These are phyloP conservation scores for Ammospiza caudacuta DNA, from an alignment of 2,113 vertebrate species.

Conservation along the genomic window DNA sequence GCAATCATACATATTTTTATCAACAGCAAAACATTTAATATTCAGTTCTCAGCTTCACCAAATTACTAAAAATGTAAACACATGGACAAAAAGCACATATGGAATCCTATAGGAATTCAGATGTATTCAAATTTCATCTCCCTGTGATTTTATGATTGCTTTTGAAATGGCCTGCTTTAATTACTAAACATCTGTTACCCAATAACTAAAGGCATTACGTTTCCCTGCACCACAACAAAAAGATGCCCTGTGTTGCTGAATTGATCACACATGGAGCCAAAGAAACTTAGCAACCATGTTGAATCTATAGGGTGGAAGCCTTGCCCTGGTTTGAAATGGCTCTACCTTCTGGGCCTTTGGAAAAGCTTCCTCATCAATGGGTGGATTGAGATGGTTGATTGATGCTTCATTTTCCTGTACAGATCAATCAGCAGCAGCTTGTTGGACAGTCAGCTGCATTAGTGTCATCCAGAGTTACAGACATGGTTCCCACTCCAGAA, in stretches of 20 bases:
- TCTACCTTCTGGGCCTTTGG: not conserved
- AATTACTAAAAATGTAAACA: constrained; percentile 11
- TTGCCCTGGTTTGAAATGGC: not conserved
- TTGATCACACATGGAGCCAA: not conserved
- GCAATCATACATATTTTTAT: not conserved
- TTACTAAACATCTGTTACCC: constrained; percentile 58
- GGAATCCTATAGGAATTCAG: constrained; percentile 47
- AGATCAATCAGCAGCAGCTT: not conserved
- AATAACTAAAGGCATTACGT: constrained; percentile 17
- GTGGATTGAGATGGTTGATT: not conserved
- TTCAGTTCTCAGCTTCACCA: not conserved
- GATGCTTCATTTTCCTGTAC: not conserved
- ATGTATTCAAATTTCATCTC: constrained; percentile 53
- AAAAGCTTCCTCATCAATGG: not conserved
- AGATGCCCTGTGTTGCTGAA: constrained; percentile 53
- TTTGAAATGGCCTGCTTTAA: constrained; percentile 57
- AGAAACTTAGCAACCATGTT: not conserved
- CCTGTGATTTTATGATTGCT: constrained; percentile 38
- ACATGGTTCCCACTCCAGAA: not conserved
- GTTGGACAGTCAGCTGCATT: not conserved
- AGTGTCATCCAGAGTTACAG: not conserved
- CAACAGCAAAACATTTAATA: not conserved
- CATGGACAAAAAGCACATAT: not conserved
- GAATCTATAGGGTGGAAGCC: not conserved
- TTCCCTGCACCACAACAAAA: not conserved